These are phyloP conservation scores for Chlorospingus flavigularis DNA, from an alignment of 2,797 vertebrate genomes.

Conservation along the genomic window DNA sequence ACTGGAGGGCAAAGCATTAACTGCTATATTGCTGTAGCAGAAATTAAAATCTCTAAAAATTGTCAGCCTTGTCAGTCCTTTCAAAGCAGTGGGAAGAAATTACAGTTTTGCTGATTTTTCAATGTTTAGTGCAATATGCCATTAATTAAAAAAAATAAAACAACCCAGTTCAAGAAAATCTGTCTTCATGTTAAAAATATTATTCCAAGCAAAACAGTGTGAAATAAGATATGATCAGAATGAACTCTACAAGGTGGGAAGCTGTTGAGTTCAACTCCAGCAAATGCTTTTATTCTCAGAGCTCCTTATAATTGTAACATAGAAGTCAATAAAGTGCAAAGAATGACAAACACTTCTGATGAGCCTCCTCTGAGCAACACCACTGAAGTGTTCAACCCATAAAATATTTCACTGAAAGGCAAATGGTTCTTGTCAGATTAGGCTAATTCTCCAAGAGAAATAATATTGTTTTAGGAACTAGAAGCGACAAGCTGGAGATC, in stretches of 20 bases:
- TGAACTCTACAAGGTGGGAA: neutral
- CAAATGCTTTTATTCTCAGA: neutral
- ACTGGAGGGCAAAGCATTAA: neutral
- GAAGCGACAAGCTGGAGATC: neutral
- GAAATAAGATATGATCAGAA: neutral
- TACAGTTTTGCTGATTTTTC: neutral
- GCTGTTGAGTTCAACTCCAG: neutral
- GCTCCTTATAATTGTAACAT: neutral
- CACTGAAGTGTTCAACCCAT: neutral
- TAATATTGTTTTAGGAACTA: neutral
- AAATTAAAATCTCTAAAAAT: neutral
- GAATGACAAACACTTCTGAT: neutral
- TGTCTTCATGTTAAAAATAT: neutral
- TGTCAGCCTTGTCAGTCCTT: neutral
- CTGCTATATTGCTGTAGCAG: neutral
- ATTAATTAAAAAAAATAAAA: neutral
- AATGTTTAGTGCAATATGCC: neutral
- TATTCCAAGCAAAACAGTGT: neutral
- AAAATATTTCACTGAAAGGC: neutral
- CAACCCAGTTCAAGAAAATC: neutral
- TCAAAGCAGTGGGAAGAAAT: neutral
- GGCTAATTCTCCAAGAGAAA: neutral
- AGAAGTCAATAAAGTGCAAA: neutral
- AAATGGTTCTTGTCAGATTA: neutral
- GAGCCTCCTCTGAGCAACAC: neutral